These are phyloP conservation scores for Petrocephalus sullivani DNA, from an alignment of 2,797 vertebrate genomes.

Conservation along the genomic window DNA sequence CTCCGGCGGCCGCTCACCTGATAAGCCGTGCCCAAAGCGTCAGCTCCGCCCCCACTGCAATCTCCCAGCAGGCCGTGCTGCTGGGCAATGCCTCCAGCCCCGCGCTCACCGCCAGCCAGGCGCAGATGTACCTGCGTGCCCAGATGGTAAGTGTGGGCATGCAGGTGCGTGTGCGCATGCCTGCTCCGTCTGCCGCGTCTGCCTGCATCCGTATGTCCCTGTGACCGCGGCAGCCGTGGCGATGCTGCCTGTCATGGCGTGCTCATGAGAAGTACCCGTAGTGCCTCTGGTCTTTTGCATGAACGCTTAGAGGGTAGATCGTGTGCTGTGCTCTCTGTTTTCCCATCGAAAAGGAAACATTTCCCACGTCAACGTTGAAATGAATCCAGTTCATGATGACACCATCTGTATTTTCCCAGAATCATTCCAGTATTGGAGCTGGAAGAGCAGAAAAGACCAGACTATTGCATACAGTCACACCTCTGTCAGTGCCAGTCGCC, in stretches of 20 bases:
- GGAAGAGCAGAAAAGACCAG: background rate
- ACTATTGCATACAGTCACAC: background rate
- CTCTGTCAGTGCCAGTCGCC: background rate
- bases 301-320: background rate
- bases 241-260: background rate
- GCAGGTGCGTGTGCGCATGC: slow-evolving; percentile 15
- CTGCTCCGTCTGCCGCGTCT: background rate
- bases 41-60: slow-evolving; percentile 73
- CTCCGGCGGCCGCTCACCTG: slow-evolving; percentile 82
- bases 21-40: slow-evolving; percentile 88
- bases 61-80: slow-evolving; percentile 90
- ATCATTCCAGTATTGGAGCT: background rate
- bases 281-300: background rate
- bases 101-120: slow-evolving; percentile 86
- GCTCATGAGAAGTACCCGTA: background rate
- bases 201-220: slow-evolving; percentile 5
- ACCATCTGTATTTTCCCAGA: background rate
- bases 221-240: background rate
- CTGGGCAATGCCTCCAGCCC: slow-evolving; percentile 79
- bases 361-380: background rate
- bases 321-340: background rate
- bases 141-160: slow-evolving; percentile 82
- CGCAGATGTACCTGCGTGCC: slow-evolving; percentile 95
- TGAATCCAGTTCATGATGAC: background rate
- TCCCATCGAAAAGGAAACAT: background rate